Percentiles rank a stretch among this genome's conserved stretches.
These are phyloP conservation scores for Sylvilagus bachmani DNA, from an alignment of 2,113 vertebrate genomes.

Conservation along the genomic window DNA sequence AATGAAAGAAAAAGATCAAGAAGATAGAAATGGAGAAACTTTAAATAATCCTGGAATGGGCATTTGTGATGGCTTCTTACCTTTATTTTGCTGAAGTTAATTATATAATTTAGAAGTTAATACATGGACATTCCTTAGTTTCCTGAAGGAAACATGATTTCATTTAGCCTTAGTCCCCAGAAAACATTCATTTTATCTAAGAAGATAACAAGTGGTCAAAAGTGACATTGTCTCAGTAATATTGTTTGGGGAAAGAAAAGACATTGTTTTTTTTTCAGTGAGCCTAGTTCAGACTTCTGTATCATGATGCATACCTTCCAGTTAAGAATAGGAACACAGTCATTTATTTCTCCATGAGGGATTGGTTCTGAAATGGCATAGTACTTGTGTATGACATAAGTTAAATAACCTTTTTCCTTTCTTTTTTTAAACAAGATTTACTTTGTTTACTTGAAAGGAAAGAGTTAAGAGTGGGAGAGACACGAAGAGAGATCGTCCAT, in stretches of 20 bases:
- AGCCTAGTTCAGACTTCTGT: background rate
- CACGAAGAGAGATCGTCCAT: too few species aligned
- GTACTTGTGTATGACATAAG: background rate
- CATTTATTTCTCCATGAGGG: background rate
- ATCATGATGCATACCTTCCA: background rate
- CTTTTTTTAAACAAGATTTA: too few species aligned
- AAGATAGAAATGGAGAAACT: conserved; percentile 17
- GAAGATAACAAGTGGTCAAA: background rate
- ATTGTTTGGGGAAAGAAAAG: background rate
- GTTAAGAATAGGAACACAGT: background rate
- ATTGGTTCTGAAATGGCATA: background rate
- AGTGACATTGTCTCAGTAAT: conserved; percentile 8
- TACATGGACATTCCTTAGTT: background rate
- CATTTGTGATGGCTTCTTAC: background rate
- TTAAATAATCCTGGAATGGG: background rate
- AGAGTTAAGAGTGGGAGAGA: too few species aligned
- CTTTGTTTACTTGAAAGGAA: too few species aligned
- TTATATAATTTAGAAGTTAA: conserved; percentile 34
- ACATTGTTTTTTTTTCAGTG: background rate
- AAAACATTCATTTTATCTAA: conserved; percentile 35
- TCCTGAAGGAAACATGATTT: background rate
- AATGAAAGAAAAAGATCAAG: conserved; percentile 2
- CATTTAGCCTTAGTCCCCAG: background rate
- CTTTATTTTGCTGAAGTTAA: background rate
- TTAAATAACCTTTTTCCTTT: too few species aligned